A percentile compares a stretch with the other conserved stretches of the same genome.
phyloP scores from a whole-genome alignment of 1,140 invertebrate genomes.

The Paracyclopina nana region DNA sequence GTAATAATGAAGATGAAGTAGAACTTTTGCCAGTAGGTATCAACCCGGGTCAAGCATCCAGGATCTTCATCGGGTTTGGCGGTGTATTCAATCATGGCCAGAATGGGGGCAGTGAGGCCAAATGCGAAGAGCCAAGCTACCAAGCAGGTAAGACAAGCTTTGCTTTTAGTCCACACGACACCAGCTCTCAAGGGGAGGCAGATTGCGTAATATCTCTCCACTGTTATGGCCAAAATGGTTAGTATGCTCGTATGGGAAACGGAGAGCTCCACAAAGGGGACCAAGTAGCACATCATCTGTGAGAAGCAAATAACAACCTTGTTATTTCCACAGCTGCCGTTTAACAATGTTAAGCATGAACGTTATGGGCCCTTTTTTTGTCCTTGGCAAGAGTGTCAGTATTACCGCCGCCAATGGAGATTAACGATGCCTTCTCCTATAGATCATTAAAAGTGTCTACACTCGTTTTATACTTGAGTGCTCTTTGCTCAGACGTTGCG shows the following conservation, averaged over 20 bases:
- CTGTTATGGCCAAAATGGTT: conserved; percentile 56
- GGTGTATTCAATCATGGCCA: conserved; percentile 47
- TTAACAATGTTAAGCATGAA: no score
- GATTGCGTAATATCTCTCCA: conserved; percentile 64
- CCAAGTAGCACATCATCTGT: conserved; percentile 26
- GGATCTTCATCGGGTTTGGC: conserved; percentile 43
- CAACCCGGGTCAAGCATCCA: conserved; percentile 49
- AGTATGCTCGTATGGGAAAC: conserved; percentile 79
- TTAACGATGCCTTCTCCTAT: no score
- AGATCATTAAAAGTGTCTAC: no score
- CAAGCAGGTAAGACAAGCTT: conserved; percentile 57
- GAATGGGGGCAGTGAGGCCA: conserved; percentile 24
- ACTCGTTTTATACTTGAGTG: no score
- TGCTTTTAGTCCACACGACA: conserved; percentile 69
- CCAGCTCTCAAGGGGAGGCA: conserved; percentile 71
- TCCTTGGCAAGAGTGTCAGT: no score
- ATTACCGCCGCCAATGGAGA: no score
- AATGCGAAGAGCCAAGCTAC: conserved; percentile 41
- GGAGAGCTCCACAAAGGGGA: conserved; percentile 75
- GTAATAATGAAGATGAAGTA: conserved; percentile 58
- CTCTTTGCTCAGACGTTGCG: no score
- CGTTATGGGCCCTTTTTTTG: no score
- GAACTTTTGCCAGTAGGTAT: conserved; percentile 44
- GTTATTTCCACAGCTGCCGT: no score
- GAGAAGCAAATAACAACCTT: neutral